Base-by-base conservation (phyloP, 2,888 invertebrate genomes). In the Tigriopus californicus region DNA sequence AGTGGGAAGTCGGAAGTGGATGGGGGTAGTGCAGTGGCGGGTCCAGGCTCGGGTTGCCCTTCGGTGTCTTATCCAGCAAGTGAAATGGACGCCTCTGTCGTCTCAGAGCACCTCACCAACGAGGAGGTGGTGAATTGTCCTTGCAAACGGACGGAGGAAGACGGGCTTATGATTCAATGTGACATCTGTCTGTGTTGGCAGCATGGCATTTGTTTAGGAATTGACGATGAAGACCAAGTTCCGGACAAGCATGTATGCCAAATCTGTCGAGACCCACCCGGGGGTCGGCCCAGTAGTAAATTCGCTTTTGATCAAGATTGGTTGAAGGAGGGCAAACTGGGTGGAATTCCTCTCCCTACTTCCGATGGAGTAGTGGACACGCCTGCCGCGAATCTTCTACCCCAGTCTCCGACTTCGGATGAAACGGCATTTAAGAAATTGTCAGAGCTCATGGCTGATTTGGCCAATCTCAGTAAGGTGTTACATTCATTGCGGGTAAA, bases 111-210 rank as follows among this genome's bases (percentile, higher is more conserved):
- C 22, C 24, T 56, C n/a, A 56, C 56, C 13, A 56, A 22, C 10
- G 61, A 60, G 12, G 61, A 58, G 25, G 61, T 58, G n/a, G 64
- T 64, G 22, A 55, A 61, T 6, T 65, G 65, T 20, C 60, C 62
- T 8, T 65, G 64, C 57, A 53, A 55, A 12, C 62, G 62, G 1
- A 22, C 60, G 24, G 54, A 69, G 68, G 70, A 71, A 64, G 70
- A 72, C 66, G 71, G 71, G 3, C 63, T 72, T 62, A 72, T 72
- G 72, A 66, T 72, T n/a, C 64, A 70, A 59, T 72, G 72, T 66
- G 67, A 66, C 48, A 61, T 65, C 1, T 72, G 72, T 63, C 66
- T 66, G 44, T 65, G 64, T 60, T 72, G 71, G 71, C 71, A 72
- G 61, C 72, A 72, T 66, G 71, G 68, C n/a, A 64, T 68, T 12